phyloP scores from a whole-genome alignment of 2,888 invertebrate genomes.

The Chloroclysta siterata region DNA sequence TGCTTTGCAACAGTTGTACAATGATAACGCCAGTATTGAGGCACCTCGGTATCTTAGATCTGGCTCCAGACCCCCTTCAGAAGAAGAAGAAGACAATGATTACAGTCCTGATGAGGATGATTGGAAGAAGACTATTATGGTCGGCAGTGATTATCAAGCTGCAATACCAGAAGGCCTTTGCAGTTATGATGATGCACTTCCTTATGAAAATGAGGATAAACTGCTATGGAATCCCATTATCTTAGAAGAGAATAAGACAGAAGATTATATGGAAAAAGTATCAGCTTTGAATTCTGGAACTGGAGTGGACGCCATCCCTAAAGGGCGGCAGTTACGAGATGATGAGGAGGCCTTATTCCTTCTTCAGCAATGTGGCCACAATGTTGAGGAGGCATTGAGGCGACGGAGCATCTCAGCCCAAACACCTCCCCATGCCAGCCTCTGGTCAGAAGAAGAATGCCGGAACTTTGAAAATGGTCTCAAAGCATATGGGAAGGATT shows the following conservation, averaged over 20 bases:
- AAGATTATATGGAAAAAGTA: conserved; percentile 90
- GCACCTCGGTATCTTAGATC: conserved; percentile 80
- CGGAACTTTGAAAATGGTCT: conserved; percentile 98
- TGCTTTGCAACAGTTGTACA: conserved; percentile 77
- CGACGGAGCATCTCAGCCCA: conserved; percentile 90
- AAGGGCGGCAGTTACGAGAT: conserved; percentile 92
- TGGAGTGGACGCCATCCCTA: conserved; percentile 85
- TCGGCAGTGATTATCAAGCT: conserved; percentile 97
- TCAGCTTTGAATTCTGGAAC: conserved; percentile 76
- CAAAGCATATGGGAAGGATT: conserved; percentile 97
- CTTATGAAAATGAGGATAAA: conserved; percentile 98
- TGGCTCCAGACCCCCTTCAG: conserved; percentile 90
- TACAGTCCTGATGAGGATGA: conserved; percentile 94
- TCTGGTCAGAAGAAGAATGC: conserved; percentile 99
- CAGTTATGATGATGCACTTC: conserved; percentile 96
- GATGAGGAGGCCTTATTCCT: conserved; percentile 96
- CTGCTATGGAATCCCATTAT: conserved; percentile 95
- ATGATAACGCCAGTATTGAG: conserved; percentile 71
- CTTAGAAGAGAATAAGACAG: conserved; percentile 89
- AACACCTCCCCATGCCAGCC: conserved; percentile 89
- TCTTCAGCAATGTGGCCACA: conserved; percentile 96
- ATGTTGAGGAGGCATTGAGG: conserved; percentile 96
- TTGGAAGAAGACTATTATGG: conserved; percentile 97
- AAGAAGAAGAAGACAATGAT: conserved; percentile 93
- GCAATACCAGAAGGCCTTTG: conserved; percentile 96